Percentiles rank a stretch among this genome's conserved stretches.
phyloP scores from a whole-genome alignment of 2,888 invertebrate species.

The Eucera pruinosa region DNA sequence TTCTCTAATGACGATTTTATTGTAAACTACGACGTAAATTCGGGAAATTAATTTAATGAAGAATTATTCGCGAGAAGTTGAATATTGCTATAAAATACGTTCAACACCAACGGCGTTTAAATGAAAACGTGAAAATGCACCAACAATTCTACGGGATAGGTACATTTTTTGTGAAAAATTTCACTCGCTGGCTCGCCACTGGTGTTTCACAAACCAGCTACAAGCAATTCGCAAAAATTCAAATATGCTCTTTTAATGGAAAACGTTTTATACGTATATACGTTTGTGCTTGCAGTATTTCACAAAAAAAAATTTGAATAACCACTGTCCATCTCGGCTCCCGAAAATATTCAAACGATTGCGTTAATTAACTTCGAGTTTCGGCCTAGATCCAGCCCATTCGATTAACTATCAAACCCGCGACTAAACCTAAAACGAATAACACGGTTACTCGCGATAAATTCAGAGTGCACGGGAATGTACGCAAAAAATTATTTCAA shows the following conservation, averaged over 20 bases:
- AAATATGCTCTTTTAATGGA: background rate
- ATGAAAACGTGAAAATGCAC: background rate
- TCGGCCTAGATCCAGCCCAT: too few species aligned
- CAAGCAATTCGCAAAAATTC: constrained; percentile 7
- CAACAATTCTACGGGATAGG: too few species aligned
- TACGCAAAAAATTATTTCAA: background rate
- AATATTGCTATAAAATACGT: background rate
- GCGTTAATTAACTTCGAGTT: background rate
- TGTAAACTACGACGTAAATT: background rate
- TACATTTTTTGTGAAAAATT: background rate
- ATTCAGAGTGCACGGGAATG: background rate
- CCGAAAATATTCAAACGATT: background rate
- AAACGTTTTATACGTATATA: background rate
- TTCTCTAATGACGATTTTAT: background rate
- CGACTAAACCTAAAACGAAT: background rate
- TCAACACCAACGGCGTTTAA: background rate
- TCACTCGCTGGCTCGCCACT: background rate
- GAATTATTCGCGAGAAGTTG: background rate
- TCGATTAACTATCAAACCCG: background rate
- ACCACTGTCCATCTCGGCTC: too few species aligned
- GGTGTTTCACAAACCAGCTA: background rate
- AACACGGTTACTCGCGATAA: background rate
- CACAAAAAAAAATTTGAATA: background rate
- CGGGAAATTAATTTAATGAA: background rate
- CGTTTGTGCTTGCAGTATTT: background rate